phyloP scores from a whole-genome alignment of 2,888 invertebrate species.

The Athalia rosae region DNA sequence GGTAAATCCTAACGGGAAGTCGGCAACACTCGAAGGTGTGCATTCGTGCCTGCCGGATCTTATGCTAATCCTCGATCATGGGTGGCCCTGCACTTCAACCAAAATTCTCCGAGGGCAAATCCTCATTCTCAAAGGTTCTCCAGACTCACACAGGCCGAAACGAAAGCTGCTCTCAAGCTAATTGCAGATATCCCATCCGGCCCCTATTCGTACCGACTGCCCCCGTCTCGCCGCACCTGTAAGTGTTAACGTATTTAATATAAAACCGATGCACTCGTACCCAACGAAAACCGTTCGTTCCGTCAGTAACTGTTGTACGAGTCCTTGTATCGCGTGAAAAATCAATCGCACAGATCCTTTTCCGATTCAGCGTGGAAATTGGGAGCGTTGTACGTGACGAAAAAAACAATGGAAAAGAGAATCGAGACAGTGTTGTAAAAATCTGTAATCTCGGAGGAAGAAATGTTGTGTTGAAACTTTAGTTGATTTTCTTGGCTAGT shows the following conservation, averaged over 20 bases:
- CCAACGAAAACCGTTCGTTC: too few species aligned
- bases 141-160: constrained; percentile 33
- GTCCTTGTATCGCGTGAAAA: too few species aligned
- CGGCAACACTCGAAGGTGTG: background rate
- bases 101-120: constrained; percentile 35
- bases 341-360: too few species aligned
- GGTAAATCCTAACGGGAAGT: constrained; percentile 9
- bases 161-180: constrained; percentile 42
- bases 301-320: too few species aligned
- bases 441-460: background rate
- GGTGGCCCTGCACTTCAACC: constrained; percentile 54
- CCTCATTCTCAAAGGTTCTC: constrained; percentile 29
- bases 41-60: constrained; percentile 51
- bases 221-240: background rate
- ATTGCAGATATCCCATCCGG: constrained; percentile 32
- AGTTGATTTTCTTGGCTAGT: constrained; percentile 28
- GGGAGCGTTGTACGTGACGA: too few species aligned
- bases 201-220: background rate
- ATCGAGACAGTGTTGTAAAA: background rate
- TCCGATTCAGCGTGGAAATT: background rate
- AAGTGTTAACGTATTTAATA: background rate
- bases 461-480: background rate
- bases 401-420: too few species aligned
- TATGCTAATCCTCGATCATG: constrained; percentile 61
- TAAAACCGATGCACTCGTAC: too few species aligned